A percentile compares a stretch with the other conserved stretches of the same genome.
Conservation (phyloP, 2,888 invertebrate species). For the Tortricodes alternella region DNA sequence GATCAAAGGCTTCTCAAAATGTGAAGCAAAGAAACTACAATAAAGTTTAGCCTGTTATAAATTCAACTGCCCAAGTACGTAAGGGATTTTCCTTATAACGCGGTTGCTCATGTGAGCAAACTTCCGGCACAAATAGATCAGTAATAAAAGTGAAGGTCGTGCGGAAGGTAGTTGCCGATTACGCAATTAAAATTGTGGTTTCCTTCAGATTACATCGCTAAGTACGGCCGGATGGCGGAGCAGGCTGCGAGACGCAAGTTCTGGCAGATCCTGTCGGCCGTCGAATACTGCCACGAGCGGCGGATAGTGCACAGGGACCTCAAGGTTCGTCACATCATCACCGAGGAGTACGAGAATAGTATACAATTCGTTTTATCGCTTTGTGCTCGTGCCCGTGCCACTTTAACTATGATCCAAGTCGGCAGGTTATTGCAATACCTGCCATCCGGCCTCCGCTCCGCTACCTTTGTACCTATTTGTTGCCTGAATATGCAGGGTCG, state of each 20-base stretch:
- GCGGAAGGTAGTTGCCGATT: conserved; percentile 1
- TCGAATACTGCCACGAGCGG: conserved; percentile 97
- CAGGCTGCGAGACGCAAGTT: conserved; percentile 95
- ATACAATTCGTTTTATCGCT: too few relatives aligned
- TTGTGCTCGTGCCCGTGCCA: too few relatives aligned
- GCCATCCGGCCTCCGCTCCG: too few relatives aligned
- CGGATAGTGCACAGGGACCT: conserved; percentile 98
- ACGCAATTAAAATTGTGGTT: conserved; percentile 28
- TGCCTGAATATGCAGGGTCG: too few relatives aligned
- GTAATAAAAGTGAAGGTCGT: conserved; percentile 6
- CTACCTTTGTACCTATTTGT: too few relatives aligned
- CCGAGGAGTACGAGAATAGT: too few relatives aligned
- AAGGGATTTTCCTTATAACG: background rate
- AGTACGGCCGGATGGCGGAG: conserved; percentile 97
- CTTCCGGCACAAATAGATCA: conserved; percentile 4
- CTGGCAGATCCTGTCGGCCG: conserved; percentile 98
- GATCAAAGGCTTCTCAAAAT: too few relatives aligned
- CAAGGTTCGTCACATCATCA: conserved; percentile 83
- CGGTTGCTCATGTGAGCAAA: background rate
- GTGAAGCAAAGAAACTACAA: too few relatives aligned
- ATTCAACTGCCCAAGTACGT: background rate
- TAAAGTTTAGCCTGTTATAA: background rate
- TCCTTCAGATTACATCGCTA: conserved; percentile 92
- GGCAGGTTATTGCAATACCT: too few relatives aligned
- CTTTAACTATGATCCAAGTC: too few relatives aligned